Conservation (phyloP, 2,888 invertebrate genomes). For the Spodoptera littoralis region DNA sequence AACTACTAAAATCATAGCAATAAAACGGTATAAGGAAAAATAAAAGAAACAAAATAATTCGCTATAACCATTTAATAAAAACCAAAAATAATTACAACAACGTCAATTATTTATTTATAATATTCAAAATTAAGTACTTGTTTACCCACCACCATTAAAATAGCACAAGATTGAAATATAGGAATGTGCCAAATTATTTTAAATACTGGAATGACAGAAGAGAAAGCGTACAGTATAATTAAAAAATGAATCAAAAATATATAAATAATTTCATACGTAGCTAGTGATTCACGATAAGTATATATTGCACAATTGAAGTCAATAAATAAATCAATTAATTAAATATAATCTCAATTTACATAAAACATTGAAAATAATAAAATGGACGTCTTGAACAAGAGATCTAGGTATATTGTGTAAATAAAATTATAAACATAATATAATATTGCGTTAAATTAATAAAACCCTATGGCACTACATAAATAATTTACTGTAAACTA, state of each 20-base stretch:
- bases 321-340: conserved; percentile 58
- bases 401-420: conserved; percentile 62
- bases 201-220: conserved; percentile 45
- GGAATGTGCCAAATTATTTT: conserved; percentile 57
- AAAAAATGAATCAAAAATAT: conserved; percentile 27
- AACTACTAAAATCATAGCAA: conserved; percentile 37
- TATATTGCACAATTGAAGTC: conserved; percentile 57
- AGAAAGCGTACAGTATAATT: conserved; percentile 18
- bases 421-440: conserved; percentile 54
- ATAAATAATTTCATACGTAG: conserved; percentile 21
- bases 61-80: conserved; percentile 85
- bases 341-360: conserved; percentile 44
- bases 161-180: conserved; percentile 53
- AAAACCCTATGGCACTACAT: conserved; percentile 80
- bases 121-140: conserved; percentile 75
- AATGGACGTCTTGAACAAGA: conserved; percentile 70
- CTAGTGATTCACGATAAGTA: conserved; percentile 32
- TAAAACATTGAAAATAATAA: conserved; percentile 46
- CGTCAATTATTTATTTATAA: conserved; percentile 64
- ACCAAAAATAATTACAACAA: conserved; percentile 79
- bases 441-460: conserved; percentile 60
- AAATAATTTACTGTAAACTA: conserved; percentile 65
- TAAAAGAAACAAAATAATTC: conserved; percentile 70
- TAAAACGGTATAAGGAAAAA: conserved; percentile 53
- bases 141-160: conserved; percentile 77